Percentiles rank a stretch among this genome's conserved stretches.
phyloP scores from a whole-genome alignment of 2,113 vertebrate species.

The Tachuris rubrigastra region DNA sequence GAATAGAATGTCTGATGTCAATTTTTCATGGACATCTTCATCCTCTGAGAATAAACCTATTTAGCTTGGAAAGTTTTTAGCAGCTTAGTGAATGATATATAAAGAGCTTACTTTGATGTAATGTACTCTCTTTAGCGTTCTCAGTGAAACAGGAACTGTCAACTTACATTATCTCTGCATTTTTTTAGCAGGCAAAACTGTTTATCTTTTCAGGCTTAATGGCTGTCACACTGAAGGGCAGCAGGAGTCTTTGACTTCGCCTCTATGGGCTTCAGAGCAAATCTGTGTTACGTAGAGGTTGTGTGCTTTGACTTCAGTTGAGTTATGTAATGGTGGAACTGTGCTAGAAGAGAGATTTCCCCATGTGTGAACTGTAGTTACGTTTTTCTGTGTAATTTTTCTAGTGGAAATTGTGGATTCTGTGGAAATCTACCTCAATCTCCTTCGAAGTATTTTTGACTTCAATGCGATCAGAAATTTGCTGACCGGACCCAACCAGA shows the following conservation, averaged over 20 bases:
- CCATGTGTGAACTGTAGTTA: background rate
- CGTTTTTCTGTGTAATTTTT: slow-evolving; percentile 14
- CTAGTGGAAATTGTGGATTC: slow-evolving; percentile 97
- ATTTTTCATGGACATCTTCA: background rate
- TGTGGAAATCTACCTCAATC: slow-evolving; percentile 94
- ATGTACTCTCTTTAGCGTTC: background rate
- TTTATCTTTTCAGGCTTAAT: background rate
- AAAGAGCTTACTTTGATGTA: background rate
- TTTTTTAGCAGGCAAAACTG: background rate
- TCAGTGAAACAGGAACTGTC: background rate
- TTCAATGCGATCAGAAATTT: slow-evolving; percentile 90
- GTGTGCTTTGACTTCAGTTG: background rate
- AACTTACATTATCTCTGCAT: background rate
- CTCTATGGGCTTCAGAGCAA: background rate
- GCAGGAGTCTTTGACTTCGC: background rate
- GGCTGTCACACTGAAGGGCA: background rate
- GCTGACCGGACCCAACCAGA: slow-evolving; percentile 88
- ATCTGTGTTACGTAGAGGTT: fast-evolving
- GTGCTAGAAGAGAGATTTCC: background rate
- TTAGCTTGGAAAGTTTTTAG: background rate
- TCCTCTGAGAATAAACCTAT: background rate
- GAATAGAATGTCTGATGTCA: background rate
- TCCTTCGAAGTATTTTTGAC: slow-evolving; percentile 93
- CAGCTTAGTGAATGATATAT: background rate
- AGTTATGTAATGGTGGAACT: background rate